Evolutionary conservation across 2,888 invertebrate species (phyloP), one percentile per base, ranked within the genome.

Genomic region (Seira sanloemensis): DNA sequence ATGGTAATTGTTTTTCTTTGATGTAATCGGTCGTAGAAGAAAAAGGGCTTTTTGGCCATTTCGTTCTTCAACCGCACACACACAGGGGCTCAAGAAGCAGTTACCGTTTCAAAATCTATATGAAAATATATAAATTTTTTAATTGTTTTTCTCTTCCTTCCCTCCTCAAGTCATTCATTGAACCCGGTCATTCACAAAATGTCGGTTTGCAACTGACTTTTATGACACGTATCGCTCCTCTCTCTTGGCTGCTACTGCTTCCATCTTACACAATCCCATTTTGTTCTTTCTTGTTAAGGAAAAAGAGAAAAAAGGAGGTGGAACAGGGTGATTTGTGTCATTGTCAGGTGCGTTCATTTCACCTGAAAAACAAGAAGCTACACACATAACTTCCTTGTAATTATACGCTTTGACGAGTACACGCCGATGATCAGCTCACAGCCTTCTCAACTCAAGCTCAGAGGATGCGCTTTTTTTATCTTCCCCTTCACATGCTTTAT

Each of bases 241-340:
- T n/a, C n/a, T n/a, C n/a, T n/a, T n/a, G n/a, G n/a, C 50, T 50
- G 50, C 68, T 25, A 24, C 66, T 72, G 54, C 72, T 62, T 66
- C 37, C 23, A 37, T 27, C 66, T 46, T 65, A 74, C 62, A 62
- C 50, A 12, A 37, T 37, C 37, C 7, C 27, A 1, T 25, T 23
- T 19, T 26, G 46, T 50, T 46, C 71, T 66, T 66, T 66, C 68
- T 75, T 23, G 37, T 75, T 75, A 74, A 66, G 37, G n/a, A 75
- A 74, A 58, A 21, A 4, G n/a, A 16, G 50, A 50, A 50, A 50
- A 50, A 50, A 50, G n/a, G 50, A 50, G 50, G 26, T 71, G 18
- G 65, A 74, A 74, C 74, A 82, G 82, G 83, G 83, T 83, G 83
- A 83, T 78, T 78, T 83, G 77, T 83, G 78, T 78, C 83, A 83